These are phyloP conservation scores for Bathynomus jamesi DNA, from an alignment of 1,140 invertebrate genomes.

Conservation along the genomic window DNA sequence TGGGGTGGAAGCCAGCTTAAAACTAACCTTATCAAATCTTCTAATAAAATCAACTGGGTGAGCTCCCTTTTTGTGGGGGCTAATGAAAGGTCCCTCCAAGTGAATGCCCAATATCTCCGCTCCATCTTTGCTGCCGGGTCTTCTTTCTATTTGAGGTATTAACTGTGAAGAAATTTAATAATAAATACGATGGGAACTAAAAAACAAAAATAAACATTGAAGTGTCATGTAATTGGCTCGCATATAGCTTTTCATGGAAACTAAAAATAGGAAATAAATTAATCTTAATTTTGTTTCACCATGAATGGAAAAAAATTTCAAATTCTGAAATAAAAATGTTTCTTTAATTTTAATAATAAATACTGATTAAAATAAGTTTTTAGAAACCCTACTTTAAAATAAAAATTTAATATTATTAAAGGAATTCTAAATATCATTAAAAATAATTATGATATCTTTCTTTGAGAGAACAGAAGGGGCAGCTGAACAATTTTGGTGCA, in stretches of 20 bases:
- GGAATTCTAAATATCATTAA: no score
- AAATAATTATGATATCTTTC: no score
- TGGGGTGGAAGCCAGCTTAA: no score
- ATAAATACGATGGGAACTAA: background rate
- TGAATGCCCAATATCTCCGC: slow-evolving; percentile 78
- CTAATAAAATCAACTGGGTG: slow-evolving; percentile 70
- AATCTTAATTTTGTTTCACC: background rate
- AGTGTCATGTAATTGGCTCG: background rate
- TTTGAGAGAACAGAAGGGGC: no score
- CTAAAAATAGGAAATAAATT: background rate
- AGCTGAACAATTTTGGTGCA: no score
- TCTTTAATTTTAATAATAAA: no score
- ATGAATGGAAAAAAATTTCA: no score
- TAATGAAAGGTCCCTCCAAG: slow-evolving; percentile 96
- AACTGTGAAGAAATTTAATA: slow-evolving; percentile 43
- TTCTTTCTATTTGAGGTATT: slow-evolving; percentile 59
- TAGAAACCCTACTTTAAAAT: no score
- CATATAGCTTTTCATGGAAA: background rate
- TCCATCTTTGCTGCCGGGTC: slow-evolving; percentile 56
- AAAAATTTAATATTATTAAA: no score
- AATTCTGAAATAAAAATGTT: no score
- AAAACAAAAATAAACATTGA: no score
- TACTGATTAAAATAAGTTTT: no score
- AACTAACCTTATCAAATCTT: slow-evolving; percentile 56
- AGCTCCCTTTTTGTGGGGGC: slow-evolving; percentile 81